A percentile compares a stretch with the other conserved stretches of the same genome.
Conservation (phyloP, 2,888 invertebrate species). For the Pogonocherus hispidulus region DNA sequence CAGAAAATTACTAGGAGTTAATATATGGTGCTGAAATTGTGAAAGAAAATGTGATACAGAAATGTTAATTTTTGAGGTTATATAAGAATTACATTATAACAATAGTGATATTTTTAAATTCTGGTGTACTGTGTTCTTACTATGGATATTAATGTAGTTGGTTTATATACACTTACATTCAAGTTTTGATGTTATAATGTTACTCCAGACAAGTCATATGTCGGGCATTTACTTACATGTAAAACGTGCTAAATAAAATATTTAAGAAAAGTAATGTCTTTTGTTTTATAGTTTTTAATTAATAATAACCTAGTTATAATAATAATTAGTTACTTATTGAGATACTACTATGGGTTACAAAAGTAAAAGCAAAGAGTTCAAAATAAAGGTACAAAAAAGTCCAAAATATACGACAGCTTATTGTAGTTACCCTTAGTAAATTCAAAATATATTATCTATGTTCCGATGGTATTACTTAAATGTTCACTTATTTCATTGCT, state of each 20-base stretch:
- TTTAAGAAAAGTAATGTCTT: not conserved
- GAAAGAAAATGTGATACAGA: conserved; percentile 65
- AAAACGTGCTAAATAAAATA: not conserved
- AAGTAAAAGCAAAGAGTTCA: too few species aligned
- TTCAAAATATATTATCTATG: too few species aligned
- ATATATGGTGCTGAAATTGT: conserved; percentile 61
- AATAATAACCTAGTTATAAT: too few species aligned
- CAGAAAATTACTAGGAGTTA: conserved; percentile 53
- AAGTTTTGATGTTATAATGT: conserved; percentile 24
- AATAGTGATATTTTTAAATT: conserved; percentile 58
- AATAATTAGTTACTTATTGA: too few species aligned
- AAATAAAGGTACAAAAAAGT: too few species aligned
- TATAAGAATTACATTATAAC: conserved; percentile 49
- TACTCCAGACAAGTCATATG: not conserved
- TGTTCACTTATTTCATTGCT: too few species aligned
- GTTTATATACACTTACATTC: conserved; percentile 60
- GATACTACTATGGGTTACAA: too few species aligned
- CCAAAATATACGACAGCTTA: too few species aligned
- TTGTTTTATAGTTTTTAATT: too few species aligned
- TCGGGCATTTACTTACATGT: not conserved
- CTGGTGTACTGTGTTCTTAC: conserved; percentile 59
- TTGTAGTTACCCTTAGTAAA: too few species aligned
- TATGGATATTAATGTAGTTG: conserved; percentile 42
- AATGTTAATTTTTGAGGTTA: conserved; percentile 56
- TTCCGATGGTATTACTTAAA: too few species aligned